Base-by-base conservation (phyloP, 2,797 vertebrate species). In the Macropodus opercularis region DNA sequence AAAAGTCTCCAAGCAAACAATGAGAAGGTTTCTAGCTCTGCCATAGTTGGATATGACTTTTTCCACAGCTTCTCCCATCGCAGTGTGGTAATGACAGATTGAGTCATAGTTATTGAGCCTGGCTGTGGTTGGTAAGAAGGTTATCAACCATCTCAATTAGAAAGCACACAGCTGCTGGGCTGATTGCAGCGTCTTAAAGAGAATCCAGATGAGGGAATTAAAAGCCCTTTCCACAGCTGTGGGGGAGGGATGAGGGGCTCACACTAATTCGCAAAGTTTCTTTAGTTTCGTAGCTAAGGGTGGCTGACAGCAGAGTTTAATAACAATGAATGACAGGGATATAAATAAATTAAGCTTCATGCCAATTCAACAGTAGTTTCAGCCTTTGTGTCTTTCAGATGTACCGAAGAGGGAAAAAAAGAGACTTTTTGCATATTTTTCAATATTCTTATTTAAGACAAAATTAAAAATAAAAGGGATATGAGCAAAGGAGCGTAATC, bases 61-160 rank as follows among this genome's bases (percentile, higher is more conserved):
- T 86, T 84, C 84, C 66, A 74, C 67, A 49, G 63, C 67, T 70
- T 81, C 57, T 72, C 73, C 65, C 63, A 57, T 69, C 26, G 13
- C 78, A 60, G 70, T 42, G 23, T 57, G 53, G 70, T 88, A 89
- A 89, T 84, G 79, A 87, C 83, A 85, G 83, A 85, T 75, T 71
- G 81, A 83, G 75, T 88, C 84, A 83, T 76, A 79, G 65, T 85
- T 83, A 85, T 84, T 66, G 67, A 79, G 83, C 36, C 64, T 83
- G 87, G 62, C 79, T 83, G 84, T 78, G 84, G 85, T 81, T 77
- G 79, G 76, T 67, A 63, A 77, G 80, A 75, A 79, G 82, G 86
- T 89, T 91, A 91, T 89, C 88, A 74, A 84, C 79, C 79, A 63
- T 89, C 86, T 86, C 85, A 86, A 89, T 89, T 88, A 87, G 75